phyloP scores from a whole-genome alignment of 2,113 vertebrate species.

The Hoplias malabaricus region DNA sequence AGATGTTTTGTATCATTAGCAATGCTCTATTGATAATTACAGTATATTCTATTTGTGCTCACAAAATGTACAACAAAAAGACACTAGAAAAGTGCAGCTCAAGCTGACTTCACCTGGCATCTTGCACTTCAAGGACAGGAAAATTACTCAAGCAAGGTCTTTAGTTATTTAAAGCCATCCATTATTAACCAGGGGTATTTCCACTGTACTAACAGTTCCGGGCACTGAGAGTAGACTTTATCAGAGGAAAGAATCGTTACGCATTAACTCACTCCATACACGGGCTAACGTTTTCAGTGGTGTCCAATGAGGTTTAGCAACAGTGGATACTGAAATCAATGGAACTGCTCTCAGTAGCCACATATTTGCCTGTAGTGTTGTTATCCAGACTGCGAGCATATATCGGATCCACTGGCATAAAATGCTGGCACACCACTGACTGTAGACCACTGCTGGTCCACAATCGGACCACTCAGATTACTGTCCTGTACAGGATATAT shows the following conservation, averaged over 20 bases:
- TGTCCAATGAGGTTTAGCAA: not conserved
- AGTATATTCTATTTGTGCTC: not conserved
- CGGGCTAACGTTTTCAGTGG: not conserved
- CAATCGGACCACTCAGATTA: no score
- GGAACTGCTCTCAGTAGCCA: no score
- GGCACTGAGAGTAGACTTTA: not conserved
- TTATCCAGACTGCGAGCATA: no score
- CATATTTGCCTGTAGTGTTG: no score
- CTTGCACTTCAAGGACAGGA: conserved; percentile 27
- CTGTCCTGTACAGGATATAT: no score
- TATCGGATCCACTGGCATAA: no score
- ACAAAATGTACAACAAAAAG: not conserved
- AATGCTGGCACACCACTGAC: no score
- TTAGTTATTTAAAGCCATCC: conserved; percentile 36
- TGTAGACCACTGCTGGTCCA: no score
- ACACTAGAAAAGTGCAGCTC: not conserved
- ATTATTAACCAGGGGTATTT: conserved; percentile 39
- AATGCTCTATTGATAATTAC: no score
- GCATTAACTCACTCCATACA: conserved; percentile 1
- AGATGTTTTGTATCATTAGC: no score
- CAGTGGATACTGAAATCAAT: not conserved
- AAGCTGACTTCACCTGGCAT: not conserved
- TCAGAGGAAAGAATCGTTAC: not conserved
- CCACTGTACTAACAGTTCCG: not conserved
- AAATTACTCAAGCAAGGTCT: conserved; percentile 21